Conservation (phyloP, 35 echinoderm and acorn worm species). For the Eucidaris tribuloides region DNA sequence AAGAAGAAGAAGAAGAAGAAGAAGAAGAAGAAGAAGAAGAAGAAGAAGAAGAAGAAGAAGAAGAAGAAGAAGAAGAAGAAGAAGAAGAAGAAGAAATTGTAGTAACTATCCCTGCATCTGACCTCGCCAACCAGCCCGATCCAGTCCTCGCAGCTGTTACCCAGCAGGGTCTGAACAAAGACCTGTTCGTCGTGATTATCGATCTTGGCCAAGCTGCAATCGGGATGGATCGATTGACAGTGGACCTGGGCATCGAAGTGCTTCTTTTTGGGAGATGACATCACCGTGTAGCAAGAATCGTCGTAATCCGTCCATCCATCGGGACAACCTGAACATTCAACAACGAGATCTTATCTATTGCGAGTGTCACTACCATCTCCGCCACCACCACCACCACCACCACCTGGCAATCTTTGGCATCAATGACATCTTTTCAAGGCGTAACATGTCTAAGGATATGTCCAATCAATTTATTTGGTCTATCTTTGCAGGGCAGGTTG, state of each 20-base stretch:
- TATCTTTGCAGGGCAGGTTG: too few species aligned
- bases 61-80: constrained; percentile 20
- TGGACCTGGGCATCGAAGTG: constrained; percentile 14
- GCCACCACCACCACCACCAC: too few species aligned
- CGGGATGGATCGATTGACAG: constrained; percentile 9
- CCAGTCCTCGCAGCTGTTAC: not conserved
- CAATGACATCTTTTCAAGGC: too few species aligned
- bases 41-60: constrained; percentile 26
- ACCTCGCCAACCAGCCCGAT: constrained; percentile 7
- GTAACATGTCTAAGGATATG: too few species aligned
- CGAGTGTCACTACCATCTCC: too few species aligned
- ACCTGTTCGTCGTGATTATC: constrained; percentile 16
- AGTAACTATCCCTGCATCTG: too few species aligned
- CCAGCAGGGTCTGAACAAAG: not conserved
- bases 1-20: constrained; percentile 27
- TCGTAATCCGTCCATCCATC: constrained; percentile 2
- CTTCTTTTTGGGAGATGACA: not conserved
- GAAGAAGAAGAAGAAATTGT: constrained; percentile 9
- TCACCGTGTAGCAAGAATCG: not conserved
- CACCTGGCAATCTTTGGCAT: too few species aligned
- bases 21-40: constrained; percentile 26
- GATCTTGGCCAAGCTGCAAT: constrained; percentile 21
- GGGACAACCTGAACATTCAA: constrained; percentile 9
- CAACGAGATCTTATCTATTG: too few species aligned
- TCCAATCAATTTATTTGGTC: too few species aligned